Evolutionary conservation across 2,888 invertebrate species (phyloP).

Genomic region (Eristalis pertinax): DNA sequence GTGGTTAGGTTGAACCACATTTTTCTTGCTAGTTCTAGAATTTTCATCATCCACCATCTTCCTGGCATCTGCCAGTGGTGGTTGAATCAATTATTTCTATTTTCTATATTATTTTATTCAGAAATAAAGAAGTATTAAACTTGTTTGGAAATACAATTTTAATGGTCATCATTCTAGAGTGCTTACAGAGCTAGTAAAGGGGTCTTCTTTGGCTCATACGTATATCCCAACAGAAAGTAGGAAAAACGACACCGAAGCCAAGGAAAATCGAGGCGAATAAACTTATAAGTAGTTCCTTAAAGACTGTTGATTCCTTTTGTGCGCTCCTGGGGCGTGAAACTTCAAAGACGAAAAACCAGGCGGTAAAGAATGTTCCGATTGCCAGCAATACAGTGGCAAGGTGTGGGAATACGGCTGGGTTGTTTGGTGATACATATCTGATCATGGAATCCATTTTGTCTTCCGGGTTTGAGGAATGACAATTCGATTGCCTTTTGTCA

Average conservation of each 20-base stretch:
- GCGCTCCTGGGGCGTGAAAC: slow-evolving; percentile 94
- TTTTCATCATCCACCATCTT: too few relatives aligned
- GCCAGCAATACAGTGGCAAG: slow-evolving; percentile 94
- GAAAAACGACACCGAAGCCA: slow-evolving; percentile 96
- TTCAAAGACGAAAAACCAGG: slow-evolving; percentile 99
- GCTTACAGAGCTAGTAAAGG: slow-evolving; percentile 22
- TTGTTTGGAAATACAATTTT: slow-evolving; percentile 24
- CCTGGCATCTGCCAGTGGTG: too few relatives aligned
- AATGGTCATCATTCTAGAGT: slow-evolving; percentile 5
- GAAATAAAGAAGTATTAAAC: slow-evolving; percentile 52
- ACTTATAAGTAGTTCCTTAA: slow-evolving; percentile 94
- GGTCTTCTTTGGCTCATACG: slow-evolving; percentile 84
- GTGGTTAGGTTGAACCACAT: too few relatives aligned
- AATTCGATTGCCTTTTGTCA: too few relatives aligned
- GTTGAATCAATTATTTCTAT: slow-evolving; percentile 54
- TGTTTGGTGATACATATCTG: slow-evolving; percentile 97
- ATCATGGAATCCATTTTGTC: slow-evolving; percentile 84
- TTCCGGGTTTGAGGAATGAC: too few relatives aligned
- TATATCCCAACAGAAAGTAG: slow-evolving; percentile 98
- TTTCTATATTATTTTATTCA: slow-evolving; percentile 60
- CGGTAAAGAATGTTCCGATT: slow-evolving; percentile 98
- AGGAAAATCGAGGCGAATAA: slow-evolving; percentile 97
- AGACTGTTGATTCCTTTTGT: slow-evolving; percentile 88
- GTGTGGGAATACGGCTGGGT: slow-evolving; percentile 97
- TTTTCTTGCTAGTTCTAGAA: too few relatives aligned